Percentiles rank a stretch among this genome's conserved stretches.
Conservation (phyloP, 2,888 invertebrate species). For the Andricus curvator region DNA sequence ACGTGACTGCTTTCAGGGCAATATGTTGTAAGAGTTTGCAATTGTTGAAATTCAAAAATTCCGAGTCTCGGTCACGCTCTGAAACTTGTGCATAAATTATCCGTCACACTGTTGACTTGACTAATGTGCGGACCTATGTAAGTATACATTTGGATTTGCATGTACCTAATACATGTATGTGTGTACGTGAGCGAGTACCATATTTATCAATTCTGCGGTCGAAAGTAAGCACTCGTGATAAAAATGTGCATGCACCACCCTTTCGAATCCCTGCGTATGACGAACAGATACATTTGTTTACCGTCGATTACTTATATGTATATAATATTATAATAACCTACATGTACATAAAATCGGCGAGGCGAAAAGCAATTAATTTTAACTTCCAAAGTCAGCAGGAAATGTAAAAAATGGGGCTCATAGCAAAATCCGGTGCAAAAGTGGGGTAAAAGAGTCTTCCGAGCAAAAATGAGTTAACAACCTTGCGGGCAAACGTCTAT, state of each 20-base stretch:
- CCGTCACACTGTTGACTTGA: conserved; percentile 48
- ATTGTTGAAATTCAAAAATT: conserved; percentile 58
- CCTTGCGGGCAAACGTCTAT: neutral
- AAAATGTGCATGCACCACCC: conserved; percentile 54
- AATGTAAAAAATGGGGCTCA: too few species aligned
- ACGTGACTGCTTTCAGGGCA: conserved; percentile 47
- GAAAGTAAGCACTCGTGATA: conserved; percentile 48
- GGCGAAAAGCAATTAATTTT: conserved; percentile 12
- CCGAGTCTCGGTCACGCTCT: conserved; percentile 49
- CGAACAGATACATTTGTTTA: neutral
- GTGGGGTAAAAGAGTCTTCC: too few species aligned
- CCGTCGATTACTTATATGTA: conserved; percentile 4
- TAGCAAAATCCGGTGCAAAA: too few species aligned
- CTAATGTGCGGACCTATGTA: neutral
- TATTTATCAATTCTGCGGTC: conserved; percentile 37
- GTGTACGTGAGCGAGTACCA: conserved; percentile 43
- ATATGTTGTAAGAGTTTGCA: conserved; percentile 48
- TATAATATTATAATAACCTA: neutral
- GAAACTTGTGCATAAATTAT: conserved; percentile 49
- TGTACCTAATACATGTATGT: neutral
- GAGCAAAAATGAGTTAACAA: too few species aligned
- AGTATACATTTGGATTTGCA: conserved; percentile 24
- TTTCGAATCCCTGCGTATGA: conserved; percentile 47
- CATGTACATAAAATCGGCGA: conserved; percentile 9
- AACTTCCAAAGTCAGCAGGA: too few species aligned